Conservation (phyloP, 2,113 vertebrate genomes). For the Galemys pyrenaicus region DNA sequence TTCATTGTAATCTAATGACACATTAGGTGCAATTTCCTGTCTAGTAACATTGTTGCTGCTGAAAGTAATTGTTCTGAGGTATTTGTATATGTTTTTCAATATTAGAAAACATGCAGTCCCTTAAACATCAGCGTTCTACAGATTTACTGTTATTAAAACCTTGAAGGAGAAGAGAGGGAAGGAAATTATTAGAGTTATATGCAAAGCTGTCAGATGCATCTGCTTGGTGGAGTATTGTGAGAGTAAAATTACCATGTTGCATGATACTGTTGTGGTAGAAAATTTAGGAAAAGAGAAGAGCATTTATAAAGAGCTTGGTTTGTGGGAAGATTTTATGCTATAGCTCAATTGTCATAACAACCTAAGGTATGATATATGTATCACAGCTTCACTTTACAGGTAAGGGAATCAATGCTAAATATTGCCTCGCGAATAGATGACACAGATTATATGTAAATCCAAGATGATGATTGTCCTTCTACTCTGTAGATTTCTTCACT, state of each 20-base stretch:
- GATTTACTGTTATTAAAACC: not conserved
- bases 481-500: not conserved
- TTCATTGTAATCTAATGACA: constrained; percentile 15
- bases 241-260: not conserved
- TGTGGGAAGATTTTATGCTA: constrained; percentile 8
- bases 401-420: not conserved
- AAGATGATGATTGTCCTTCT: not conserved
- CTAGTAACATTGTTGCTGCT: not conserved
- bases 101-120: not conserved
- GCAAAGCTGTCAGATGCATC: not conserved
- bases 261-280: not conserved
- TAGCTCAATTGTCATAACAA: not conserved
- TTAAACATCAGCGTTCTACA: not conserved
- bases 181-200: not conserved
- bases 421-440: not conserved
- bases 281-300: not conserved
- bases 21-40: constrained; percentile 11
- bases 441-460: not conserved
- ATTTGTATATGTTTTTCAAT: not conserved
- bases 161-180: not conserved
- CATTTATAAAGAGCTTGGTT: not conserved
- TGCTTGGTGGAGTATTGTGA: not conserved
- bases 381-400: not conserved
- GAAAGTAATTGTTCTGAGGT: not conserved
- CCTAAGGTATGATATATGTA: not conserved